These are phyloP conservation scores for Bombylius discolor DNA, from an alignment of 2,888 invertebrate genomes.

Conservation along the genomic window DNA sequence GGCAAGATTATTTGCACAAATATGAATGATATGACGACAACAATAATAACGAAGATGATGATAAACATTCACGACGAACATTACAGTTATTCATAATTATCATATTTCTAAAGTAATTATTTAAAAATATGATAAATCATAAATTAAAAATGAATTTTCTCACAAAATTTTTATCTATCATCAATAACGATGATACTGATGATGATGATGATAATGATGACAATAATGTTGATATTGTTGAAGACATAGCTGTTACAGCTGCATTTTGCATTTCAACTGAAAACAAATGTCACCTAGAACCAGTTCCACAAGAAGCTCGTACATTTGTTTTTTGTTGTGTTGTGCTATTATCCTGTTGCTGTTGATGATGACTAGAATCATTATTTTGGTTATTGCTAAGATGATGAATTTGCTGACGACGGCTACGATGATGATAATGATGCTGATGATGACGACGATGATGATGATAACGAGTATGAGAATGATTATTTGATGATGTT, in stretches of 20 bases:
- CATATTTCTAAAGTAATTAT: too few relatives aligned
- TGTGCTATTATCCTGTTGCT: slow-evolving; percentile 14
- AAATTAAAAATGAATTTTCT: too few relatives aligned
- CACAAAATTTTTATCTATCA: too few relatives aligned
- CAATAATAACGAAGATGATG: too few relatives aligned
- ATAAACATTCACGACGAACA: too few relatives aligned
- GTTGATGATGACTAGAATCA: slow-evolving; percentile 11
- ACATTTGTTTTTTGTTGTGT: slow-evolving; percentile 20
- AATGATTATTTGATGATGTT: neutral
- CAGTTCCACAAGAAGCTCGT: slow-evolving; percentile 23
- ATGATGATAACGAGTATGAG: slow-evolving; percentile 21
- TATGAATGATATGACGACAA: too few relatives aligned
- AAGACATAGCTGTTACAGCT: too few relatives aligned
- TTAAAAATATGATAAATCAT: too few relatives aligned
- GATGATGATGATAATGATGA: neutral
- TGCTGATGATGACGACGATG: slow-evolving; percentile 24
- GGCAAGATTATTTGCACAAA: too few relatives aligned
- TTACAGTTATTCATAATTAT: too few relatives aligned
- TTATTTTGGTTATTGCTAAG: slow-evolving; percentile 1
- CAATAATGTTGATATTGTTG: neutral
- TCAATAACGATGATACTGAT: too few relatives aligned
- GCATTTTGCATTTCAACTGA: neutral
- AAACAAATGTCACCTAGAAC: slow-evolving; percentile 34
- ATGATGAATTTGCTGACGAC: slow-evolving; percentile 2
- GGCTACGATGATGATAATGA: slow-evolving; percentile 21